These are phyloP conservation scores for Cynopterus sphinx DNA, from an alignment of 2,797 vertebrate species.

Conservation along the genomic window DNA sequence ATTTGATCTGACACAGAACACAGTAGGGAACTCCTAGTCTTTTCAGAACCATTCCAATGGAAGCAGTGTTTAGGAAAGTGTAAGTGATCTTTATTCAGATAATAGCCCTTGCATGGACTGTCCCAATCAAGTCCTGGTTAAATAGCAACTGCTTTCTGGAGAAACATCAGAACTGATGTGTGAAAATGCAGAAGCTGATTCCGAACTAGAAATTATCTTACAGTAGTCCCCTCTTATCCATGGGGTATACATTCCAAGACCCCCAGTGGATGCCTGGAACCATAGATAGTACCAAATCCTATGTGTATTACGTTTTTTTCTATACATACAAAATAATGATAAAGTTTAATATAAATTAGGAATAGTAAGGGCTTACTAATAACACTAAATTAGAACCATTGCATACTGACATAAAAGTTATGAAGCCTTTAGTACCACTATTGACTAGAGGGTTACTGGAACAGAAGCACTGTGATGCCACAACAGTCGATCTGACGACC, in stretches of 20 bases:
- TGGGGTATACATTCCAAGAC: too few relatives aligned
- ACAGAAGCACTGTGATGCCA: not conserved
- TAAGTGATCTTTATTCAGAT: not conserved
- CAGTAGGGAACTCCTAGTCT: not conserved
- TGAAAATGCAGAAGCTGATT: not conserved
- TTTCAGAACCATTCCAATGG: not conserved
- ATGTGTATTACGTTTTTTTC: too few relatives aligned
- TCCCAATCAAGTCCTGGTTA: not conserved
- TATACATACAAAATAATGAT: not conserved
- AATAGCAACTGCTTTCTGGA: not conserved
- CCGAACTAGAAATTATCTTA: not conserved
- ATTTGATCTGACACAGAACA: not conserved
- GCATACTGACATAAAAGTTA: not conserved
- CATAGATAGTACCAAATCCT: too few relatives aligned
- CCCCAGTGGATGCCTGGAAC: too few relatives aligned
- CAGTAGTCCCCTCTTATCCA: too few relatives aligned
- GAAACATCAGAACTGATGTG: not conserved
- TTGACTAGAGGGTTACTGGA: not conserved
- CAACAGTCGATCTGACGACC: not conserved
- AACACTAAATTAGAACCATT: not conserved
- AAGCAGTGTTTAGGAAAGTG: not conserved
- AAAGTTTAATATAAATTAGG: not conserved
- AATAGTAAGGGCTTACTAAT: not conserved
- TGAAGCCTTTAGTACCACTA: not conserved
- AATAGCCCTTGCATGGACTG: not conserved